Conservation (phyloP, 2,797 vertebrate species). For the Todus mexicanus region DNA sequence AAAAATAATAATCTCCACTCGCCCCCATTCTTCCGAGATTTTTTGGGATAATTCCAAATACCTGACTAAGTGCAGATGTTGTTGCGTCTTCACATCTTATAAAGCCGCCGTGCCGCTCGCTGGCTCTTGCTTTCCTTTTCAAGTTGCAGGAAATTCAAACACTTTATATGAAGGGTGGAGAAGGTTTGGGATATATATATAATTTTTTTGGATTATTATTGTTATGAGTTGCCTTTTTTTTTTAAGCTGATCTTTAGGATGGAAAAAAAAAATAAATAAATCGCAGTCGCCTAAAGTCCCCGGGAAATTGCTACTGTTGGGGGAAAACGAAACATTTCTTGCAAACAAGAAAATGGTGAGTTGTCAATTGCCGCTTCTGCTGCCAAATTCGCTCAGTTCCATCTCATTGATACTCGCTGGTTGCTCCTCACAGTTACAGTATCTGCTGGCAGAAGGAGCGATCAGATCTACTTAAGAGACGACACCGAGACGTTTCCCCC, state of each 20-base stretch:
- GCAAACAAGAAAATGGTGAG: slow-evolving; percentile 81
- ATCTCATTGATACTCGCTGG: slow-evolving; percentile 58
- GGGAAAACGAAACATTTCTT: slow-evolving; percentile 71
- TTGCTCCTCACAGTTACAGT: slow-evolving; percentile 66
- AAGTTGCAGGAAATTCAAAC: slow-evolving; percentile 71
- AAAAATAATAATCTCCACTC: slow-evolving; percentile 66
- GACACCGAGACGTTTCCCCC: neutral
- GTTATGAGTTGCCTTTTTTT: slow-evolving; percentile 54
- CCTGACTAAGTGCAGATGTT: slow-evolving; percentile 72
- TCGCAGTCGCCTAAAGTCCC: slow-evolving; percentile 55
- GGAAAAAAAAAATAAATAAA: neutral
- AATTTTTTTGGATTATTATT: neutral
- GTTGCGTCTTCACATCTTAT: slow-evolving; percentile 63
- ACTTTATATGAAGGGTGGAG: slow-evolving; percentile 61
- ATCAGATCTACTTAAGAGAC: slow-evolving; percentile 59
- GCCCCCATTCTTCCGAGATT: slow-evolving; percentile 70
- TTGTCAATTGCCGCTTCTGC: slow-evolving; percentile 73
- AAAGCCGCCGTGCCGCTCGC: slow-evolving; percentile 54
- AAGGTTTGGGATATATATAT: slow-evolving; percentile 35
- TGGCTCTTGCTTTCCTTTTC: slow-evolving; percentile 39
- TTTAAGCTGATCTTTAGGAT: slow-evolving; percentile 66
- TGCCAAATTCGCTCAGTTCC: slow-evolving; percentile 76
- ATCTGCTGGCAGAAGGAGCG: slow-evolving; percentile 64
- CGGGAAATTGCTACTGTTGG: slow-evolving; percentile 67
- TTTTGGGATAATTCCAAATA: slow-evolving; percentile 73